Percentiles rank a stretch among this genome's conserved stretches.
These are phyloP conservation scores for Hyles euphorbiae DNA, from an alignment of 1,140 invertebrate species.

Conservation along the genomic window DNA sequence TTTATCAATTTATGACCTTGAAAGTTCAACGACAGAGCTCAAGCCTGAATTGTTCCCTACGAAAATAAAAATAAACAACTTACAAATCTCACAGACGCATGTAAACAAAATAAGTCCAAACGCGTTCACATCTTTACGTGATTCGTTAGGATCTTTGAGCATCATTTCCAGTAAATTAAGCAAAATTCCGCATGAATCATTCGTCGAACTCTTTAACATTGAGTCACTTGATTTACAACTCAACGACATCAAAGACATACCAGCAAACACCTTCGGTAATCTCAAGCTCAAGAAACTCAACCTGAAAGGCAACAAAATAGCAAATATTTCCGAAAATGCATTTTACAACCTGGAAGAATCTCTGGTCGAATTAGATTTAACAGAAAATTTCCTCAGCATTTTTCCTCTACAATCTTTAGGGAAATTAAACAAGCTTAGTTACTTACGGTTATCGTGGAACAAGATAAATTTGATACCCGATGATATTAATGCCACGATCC, in stretches of 20 bases:
- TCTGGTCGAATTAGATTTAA: slow-evolving; percentile 87
- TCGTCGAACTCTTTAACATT: slow-evolving; percentile 82
- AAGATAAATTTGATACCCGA: slow-evolving; percentile 80
- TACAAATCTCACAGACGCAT: slow-evolving; percentile 89
- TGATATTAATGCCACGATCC: slow-evolving; percentile 82
- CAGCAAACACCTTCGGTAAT: slow-evolving; percentile 89
- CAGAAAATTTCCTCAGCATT: slow-evolving; percentile 87
- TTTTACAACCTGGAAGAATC: slow-evolving; percentile 88
- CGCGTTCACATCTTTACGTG: slow-evolving; percentile 82
- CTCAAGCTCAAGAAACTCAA: slow-evolving; percentile 88
- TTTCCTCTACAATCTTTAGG: slow-evolving; percentile 89
- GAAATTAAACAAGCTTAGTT: slow-evolving; percentile 83
- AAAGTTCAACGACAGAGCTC: slow-evolving; percentile 83
- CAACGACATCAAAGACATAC: slow-evolving; percentile 88
- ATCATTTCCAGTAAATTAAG: slow-evolving; percentile 87
- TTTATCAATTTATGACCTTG: slow-evolving; percentile 90
- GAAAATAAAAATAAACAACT: slow-evolving; percentile 80
- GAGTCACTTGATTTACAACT: slow-evolving; percentile 88
- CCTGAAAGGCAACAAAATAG: slow-evolving; percentile 88
- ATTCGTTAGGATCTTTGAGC: slow-evolving; percentile 85
- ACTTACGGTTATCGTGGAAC: slow-evolving; percentile 89
- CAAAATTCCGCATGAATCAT: slow-evolving; percentile 86
- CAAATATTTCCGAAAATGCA: slow-evolving; percentile 88
- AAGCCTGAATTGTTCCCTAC: slow-evolving; percentile 82
- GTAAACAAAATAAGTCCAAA: slow-evolving; percentile 84